These are phyloP conservation scores for Lepidurus apus DNA, from an alignment of 1,140 invertebrate genomes.

Conservation along the genomic window DNA sequence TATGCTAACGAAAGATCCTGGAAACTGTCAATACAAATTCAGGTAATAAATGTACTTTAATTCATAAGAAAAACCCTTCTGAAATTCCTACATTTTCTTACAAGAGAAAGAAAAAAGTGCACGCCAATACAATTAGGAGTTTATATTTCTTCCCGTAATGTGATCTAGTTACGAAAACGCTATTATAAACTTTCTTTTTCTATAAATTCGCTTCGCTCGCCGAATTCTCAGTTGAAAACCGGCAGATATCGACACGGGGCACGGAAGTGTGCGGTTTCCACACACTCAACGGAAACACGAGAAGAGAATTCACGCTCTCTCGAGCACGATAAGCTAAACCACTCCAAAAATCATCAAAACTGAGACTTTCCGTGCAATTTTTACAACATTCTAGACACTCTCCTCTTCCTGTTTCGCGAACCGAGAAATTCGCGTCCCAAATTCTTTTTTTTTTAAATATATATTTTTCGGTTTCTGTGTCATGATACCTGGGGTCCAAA, in stretches of 20 bases:
- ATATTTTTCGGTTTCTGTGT: neutral
- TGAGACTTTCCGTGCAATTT: too few relatives aligned
- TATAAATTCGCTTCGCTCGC: neutral
- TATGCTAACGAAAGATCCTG: too few relatives aligned
- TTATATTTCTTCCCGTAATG: too few relatives aligned
- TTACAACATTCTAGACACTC: neutral
- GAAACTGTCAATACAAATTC: too few relatives aligned
- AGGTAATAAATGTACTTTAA: too few relatives aligned
- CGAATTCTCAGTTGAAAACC: neutral
- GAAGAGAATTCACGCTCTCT: neutral
- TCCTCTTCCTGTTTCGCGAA: neutral
- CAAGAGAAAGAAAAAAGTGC: too few relatives aligned
- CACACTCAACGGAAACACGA: slow-evolving; percentile 10
- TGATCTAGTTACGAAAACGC: too few relatives aligned
- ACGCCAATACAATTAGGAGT: too few relatives aligned
- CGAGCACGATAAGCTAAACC: neutral
- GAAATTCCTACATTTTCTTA: too few relatives aligned
- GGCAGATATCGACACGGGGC: neutral
- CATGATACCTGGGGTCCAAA: neutral
- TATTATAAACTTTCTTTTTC: neutral
- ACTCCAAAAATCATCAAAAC: neutral
- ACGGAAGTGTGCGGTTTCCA: slow-evolving; percentile 3
- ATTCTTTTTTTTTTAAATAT: neutral
- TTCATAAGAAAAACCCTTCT: too few relatives aligned
- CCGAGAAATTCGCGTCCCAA: neutral